phyloP scores from a whole-genome alignment of 2,113 vertebrate species.

The Vanacampus margaritifer region DNA sequence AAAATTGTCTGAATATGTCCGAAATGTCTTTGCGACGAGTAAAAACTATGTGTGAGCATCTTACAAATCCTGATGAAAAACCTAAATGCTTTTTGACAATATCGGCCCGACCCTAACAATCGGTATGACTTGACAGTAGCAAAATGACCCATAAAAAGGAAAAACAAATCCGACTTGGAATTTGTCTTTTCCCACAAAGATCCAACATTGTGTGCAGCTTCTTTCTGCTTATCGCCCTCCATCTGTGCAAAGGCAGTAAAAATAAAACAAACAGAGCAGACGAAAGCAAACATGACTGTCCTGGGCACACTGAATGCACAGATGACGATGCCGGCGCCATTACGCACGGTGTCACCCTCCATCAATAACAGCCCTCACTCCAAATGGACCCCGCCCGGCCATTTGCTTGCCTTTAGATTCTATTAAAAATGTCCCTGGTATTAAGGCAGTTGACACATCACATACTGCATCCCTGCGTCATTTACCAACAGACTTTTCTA shows the following conservation, averaged over 20 bases:
- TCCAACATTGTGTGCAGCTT: not conserved
- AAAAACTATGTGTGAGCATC: too few relatives aligned
- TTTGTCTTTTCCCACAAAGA: not conserved
- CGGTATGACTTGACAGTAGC: too few relatives aligned
- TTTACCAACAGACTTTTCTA: constrained; percentile 50
- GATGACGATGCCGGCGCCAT: constrained; percentile 57
- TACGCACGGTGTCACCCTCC: constrained; percentile 50
- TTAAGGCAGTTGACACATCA: constrained; percentile 55
- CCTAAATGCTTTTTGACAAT: too few relatives aligned
- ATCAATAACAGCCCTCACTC: constrained; percentile 54
- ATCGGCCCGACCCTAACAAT: too few relatives aligned
- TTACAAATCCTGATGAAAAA: too few relatives aligned
- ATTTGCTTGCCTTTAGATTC: constrained; percentile 55
- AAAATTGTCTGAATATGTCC: too few relatives aligned
- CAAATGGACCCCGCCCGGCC: constrained; percentile 43
- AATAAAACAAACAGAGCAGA: constrained; percentile 18
- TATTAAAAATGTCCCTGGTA: constrained; percentile 48
- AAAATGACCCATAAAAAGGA: too few relatives aligned
- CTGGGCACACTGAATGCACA: constrained; percentile 27
- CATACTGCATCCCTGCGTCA: constrained; percentile 33
- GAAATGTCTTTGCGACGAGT: too few relatives aligned
- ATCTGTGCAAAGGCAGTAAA: constrained; percentile 26
- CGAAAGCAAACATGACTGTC: constrained; percentile 37
- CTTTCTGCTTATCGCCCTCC: constrained; percentile 20
- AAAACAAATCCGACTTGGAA: too few relatives aligned